These are phyloP conservation scores for Chaetura pelagica DNA, from an alignment of 2,113 vertebrate genomes.

Conservation along the genomic window DNA sequence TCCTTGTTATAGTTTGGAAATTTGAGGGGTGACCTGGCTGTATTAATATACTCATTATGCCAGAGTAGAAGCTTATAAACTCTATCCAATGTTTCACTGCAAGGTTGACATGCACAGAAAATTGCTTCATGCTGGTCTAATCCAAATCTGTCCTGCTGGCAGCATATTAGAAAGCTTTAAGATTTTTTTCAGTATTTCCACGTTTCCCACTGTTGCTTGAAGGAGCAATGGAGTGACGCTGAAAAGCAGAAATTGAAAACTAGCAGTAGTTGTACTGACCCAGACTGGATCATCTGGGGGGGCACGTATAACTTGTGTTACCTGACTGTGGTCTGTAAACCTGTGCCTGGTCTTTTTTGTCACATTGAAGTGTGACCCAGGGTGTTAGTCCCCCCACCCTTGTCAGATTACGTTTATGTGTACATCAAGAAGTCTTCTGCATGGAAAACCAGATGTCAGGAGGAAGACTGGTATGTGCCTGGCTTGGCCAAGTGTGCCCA, in stretches of 20 bases:
- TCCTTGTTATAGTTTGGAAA: background rate
- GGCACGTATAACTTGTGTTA: background rate
- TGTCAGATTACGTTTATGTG: background rate
- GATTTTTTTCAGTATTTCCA: background rate
- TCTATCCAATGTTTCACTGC: background rate
- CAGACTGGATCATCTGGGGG: background rate
- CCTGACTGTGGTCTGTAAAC: background rate
- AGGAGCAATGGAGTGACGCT: background rate
- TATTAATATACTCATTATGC: background rate
- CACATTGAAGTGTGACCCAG: background rate
- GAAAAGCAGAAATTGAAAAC: background rate
- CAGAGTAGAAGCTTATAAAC: background rate
- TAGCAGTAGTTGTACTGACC: background rate
- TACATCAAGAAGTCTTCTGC: background rate
- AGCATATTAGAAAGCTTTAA: background rate
- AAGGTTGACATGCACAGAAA: background rate
- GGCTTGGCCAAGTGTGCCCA: background rate
- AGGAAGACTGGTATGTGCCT: background rate
- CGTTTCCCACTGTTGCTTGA: background rate
- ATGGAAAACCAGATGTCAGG: background rate
- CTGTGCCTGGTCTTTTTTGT: background rate
- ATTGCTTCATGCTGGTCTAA: background rate
- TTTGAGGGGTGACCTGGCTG: background rate
- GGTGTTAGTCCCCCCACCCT: fast-evolving
- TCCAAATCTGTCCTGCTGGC: background rate